Percentiles rank a stretch among this genome's conserved stretches.
phyloP scores from a whole-genome alignment of 2,888 invertebrate species.

The Leucoma salicis region DNA sequence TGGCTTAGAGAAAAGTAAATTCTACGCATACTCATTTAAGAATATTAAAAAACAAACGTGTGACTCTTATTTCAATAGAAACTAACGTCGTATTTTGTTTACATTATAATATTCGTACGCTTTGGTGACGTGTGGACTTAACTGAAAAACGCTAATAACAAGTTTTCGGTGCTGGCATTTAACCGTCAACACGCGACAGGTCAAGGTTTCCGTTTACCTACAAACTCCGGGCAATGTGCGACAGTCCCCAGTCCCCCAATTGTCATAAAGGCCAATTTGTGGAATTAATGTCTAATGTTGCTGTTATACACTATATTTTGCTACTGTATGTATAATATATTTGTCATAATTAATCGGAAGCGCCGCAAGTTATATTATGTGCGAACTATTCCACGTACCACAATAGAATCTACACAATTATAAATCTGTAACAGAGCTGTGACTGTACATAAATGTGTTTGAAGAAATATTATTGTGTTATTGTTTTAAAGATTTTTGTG shows the following conservation, averaged over 20 bases:
- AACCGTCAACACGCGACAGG: constrained; percentile 58
- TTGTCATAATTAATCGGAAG: constrained; percentile 48
- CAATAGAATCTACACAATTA: no score
- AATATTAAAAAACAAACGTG: not conserved
- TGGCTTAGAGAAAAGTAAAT: no score
- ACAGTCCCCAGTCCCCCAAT: constrained; percentile 44
- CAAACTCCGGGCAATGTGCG: constrained; percentile 11
- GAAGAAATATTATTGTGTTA: no score
- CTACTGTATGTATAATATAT: constrained; percentile 20
- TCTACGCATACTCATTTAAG: no score
- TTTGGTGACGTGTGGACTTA: constrained; percentile 23
- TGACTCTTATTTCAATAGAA: no score
- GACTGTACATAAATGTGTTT: no score
- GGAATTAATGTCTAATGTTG: constrained; percentile 52
- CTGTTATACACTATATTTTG: constrained; percentile 21
- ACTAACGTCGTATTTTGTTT: constrained; percentile 11
- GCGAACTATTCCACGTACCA: constrained; percentile 22
- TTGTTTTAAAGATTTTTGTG: no score
- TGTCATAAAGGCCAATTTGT: constrained; percentile 67
- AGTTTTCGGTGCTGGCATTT: constrained; percentile 51
- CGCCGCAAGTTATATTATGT: constrained; percentile 25
- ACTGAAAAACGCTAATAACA: constrained; percentile 39
- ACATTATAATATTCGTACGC: constrained; percentile 24
- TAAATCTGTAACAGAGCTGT: no score
- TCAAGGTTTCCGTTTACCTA: constrained; percentile 52